Evolutionary conservation across 64 coral and sea anemone genomes (phyloP), one percentile per base, ranked within the genome.

Genomic region (Hydrozoanthus tunicans): DNA sequence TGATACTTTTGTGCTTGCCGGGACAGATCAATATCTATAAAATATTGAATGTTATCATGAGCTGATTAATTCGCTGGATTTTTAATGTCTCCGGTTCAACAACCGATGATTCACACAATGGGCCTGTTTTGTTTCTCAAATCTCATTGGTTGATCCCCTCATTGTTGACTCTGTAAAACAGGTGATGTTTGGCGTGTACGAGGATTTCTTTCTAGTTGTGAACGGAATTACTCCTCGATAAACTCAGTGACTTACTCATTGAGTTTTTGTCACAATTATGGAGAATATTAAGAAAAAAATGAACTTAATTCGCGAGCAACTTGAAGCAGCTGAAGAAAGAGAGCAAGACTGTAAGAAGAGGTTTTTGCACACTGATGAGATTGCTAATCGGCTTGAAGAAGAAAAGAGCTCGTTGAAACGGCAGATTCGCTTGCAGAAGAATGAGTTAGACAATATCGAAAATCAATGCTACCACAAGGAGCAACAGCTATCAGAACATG

Each of bases 161-260:
- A 74, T 88, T 88, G 84, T 88, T 88, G 84, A 70, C 26, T 27
- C 58, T 20, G 20, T 24, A 59, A 88, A 88, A 88, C 84, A 88
- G 84, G 84, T 88, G 84, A 73, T 83, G 65, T 83, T 68, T 79
- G 26, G 71, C 53, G 51, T 53, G 63, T 62, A 14, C 76, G 32
- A 59, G 59, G 56, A 59, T 17, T 88, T 25, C n/a, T 15, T 13
- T 67, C 70, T 7, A 75, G 84, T 74, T 7, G 26, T 15, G 68
- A 32, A 60, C 27, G 27, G 55, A 75, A 59, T 88, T 60, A 74
- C 57, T 75, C 51, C 32, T 56, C 53, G 3, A 53, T 25, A 70
- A 70, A 70, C 9, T 20, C 13, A 53, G 32, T 43, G 32, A 43
- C 55, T 11, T 61, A 12, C 5, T 51, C 25, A 13, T 15, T 60